These are phyloP conservation scores for Drosophila gaucha DNA, from an alignment of 2,888 invertebrate species.

Conservation along the genomic window DNA sequence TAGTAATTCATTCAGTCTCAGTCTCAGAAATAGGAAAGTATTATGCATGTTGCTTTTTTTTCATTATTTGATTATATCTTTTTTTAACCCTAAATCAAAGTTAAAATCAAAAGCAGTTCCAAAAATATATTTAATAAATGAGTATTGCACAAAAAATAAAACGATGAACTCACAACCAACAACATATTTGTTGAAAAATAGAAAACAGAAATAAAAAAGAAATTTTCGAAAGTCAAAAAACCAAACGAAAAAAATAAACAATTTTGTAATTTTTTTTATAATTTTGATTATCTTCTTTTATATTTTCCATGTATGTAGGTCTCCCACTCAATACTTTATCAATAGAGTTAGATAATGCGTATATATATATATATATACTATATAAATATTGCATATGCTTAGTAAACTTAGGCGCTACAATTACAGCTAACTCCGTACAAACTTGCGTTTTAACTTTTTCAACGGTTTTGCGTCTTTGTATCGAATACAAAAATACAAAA, in stretches of 20 bases:
- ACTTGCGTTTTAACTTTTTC: conserved; percentile 28
- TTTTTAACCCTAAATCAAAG: background rate
- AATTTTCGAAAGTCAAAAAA: conserved; percentile 25
- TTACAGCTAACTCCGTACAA: conserved; percentile 33
- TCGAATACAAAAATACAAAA: conserved; percentile 80
- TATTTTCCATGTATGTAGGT: conserved; percentile 78
- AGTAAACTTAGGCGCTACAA: conserved; percentile 63
- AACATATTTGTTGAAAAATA: conserved; percentile 20
- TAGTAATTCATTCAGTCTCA: conserved; percentile 72
- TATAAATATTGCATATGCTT: conserved; percentile 73
- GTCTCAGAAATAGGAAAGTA: conserved; percentile 79
- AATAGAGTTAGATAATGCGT: conserved; percentile 39
- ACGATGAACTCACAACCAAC: conserved; percentile 56
- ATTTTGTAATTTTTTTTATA: conserved; percentile 55
- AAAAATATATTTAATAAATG: background rate
- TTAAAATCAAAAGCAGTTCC: conserved; percentile 10
- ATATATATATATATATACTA: conserved; percentile 47
- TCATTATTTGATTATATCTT: conserved; percentile 15
- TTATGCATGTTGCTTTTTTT: conserved; percentile 49
- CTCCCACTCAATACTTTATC: conserved; percentile 48
- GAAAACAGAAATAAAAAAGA: conserved; percentile 29
- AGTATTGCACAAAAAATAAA: conserved; percentile 15
- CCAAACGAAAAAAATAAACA: conserved; percentile 62
- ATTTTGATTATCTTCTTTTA: conserved; percentile 80
- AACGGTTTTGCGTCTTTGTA: conserved; percentile 56